Evolutionary conservation across 2,113 vertebrate genomes (phyloP), one percentile per base, ranked within the genome.

Genomic region (Oophaga pumilio): DNA sequence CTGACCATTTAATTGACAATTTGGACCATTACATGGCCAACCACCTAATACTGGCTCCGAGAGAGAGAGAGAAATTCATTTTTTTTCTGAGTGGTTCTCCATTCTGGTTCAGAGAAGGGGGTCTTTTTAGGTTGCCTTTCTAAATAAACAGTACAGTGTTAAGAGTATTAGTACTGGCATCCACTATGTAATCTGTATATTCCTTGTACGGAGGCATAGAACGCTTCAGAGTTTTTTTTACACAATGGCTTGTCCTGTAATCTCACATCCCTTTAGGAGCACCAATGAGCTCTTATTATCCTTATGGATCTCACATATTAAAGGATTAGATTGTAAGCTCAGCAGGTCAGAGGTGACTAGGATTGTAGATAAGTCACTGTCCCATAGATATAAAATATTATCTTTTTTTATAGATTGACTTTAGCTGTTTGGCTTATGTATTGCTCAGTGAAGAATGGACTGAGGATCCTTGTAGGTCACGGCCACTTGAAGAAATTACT

Each of bases 391-490:
- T 68, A 86, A 86, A 78, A 66, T 86, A 86, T 79, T 64, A 78
- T 86, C 62, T 86, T 79, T 86, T 43, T 68, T 77, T 78, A 79
- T 86, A 79, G 43, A 86, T 79, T 86, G 68, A 53, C 24, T 86
- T 86, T 57, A 62, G 85, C 76, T 28, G 17, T 12, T 52, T 68
- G 74, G 74, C n/a, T 66, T 68, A 68, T 86, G 71, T 62, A 56
- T 78, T 68, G 60, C 62, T 86, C 60, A 53, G 43, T 56, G 76
- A 53, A 15, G 15, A 53, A 59, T 66, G 53, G 8, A 14, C 6
- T 1, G 17, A 56, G 62, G 62, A 68, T 15, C 60, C 6, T 4
- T 6, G 15, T 14, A 86, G 76, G 76, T 86, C 85, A 86, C 49
- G 50, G 76, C 50, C 76, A 52, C 62, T 57, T 50, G 50, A 78